Evolutionary conservation across 1,140 invertebrate species (phyloP), one percentile per base, ranked within the genome.

Genomic region (Drosophila ercepeae): DNA sequence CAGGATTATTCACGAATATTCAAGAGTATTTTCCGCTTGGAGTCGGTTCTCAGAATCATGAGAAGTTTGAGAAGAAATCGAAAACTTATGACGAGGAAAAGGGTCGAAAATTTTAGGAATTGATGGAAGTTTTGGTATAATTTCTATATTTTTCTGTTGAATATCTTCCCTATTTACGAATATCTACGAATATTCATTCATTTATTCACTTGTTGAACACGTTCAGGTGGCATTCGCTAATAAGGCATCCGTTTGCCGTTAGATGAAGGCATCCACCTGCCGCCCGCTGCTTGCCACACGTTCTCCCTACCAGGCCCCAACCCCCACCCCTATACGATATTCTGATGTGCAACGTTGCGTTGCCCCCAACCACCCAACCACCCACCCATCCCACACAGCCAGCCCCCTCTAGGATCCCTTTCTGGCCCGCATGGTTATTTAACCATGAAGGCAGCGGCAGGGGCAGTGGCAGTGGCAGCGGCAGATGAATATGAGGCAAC

Each of bases 391-490:
- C n/a, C n/a, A n/a, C n/a, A n/a, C n/a, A n/a, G n/a, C n/a, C n/a
- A 1, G 29, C 29, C 29, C 29, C 29, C 63, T 27, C n/a, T 32
- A 7, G 21, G 45, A 27, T 29, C 29, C 32, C n/a, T 19, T 21
- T 23, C 25, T 39, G 9, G 18, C 42, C n/a, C 58, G 49, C 63
- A 32, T 54, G 75, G 64, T 84, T 83, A 78, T 78, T 84, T 75
- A 63, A 78, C 60, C 79, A 83, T 78, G 52, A 71, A 84, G 69
- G 48, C n/a, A n/a, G n/a, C n/a, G n/a, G n/a, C n/a, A n/a, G n/a
- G n/a, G n/a, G n/a, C n/a, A n/a, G n/a, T n/a, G n/a, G n/a, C n/a
- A n/a, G n/a, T n/a, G n/a, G n/a, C n/a, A n/a, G n/a, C n/a, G n/a
- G n/a, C 29, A 50, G 50, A 50, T 46, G 42, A 8, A 6, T 14